These are phyloP conservation scores for Ginglymostoma cirratum DNA, from an alignment of 2,113 vertebrate genomes.

Conservation along the genomic window DNA sequence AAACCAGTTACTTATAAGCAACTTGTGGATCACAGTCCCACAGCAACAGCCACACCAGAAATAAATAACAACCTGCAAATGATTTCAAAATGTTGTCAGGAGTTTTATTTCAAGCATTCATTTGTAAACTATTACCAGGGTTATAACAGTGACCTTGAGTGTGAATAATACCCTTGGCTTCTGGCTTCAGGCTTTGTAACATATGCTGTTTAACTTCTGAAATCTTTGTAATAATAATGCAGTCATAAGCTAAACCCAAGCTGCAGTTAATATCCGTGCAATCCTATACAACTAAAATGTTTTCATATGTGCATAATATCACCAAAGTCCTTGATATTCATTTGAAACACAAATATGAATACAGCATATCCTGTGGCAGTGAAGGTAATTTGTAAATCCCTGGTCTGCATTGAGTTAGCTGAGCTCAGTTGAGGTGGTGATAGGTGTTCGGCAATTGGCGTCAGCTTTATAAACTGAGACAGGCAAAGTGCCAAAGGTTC, in stretches of 20 bases:
- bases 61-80: background rate
- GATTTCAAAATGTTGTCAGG: background rate
- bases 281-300: background rate
- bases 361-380: background rate
- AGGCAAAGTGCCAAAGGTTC: background rate
- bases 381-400: background rate
- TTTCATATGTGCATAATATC: background rate
- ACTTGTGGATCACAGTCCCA: background rate
- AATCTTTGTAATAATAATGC: background rate
- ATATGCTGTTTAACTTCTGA: slow-evolving; percentile 1
- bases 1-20: background rate
- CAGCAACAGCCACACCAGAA: background rate
- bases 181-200: background rate
- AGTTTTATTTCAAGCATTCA: background rate
- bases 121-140: background rate
- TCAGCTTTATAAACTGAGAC: background rate
- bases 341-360: background rate
- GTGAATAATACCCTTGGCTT: background rate
- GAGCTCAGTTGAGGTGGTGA: background rate
- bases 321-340: background rate
- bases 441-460: background rate
- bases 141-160: background rate
- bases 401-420: background rate
- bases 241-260: background rate
- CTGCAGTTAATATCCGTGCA: background rate